These are phyloP conservation scores for Gallinago solitaria DNA, from an alignment of 2,797 vertebrate genomes.

Conservation along the genomic window DNA sequence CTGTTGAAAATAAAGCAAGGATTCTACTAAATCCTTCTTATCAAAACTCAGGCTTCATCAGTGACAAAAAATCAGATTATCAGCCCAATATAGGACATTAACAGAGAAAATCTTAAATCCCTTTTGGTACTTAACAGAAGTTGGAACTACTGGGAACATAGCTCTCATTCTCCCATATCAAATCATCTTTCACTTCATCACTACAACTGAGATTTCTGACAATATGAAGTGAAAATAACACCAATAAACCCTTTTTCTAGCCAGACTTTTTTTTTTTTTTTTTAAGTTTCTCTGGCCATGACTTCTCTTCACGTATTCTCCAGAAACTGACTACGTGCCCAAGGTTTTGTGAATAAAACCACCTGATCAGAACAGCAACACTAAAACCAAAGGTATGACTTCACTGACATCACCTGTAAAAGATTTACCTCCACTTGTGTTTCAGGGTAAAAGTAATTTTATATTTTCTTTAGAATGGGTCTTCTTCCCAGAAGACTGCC, in stretches of 20 bases:
- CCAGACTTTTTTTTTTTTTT: not conserved
- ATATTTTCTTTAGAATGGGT: not conserved
- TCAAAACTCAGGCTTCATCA: not conserved
- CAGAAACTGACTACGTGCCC: not conserved
- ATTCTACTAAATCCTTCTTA: not conserved
- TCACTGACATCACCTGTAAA: not conserved
- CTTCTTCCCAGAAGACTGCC: not conserved
- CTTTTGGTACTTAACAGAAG: not conserved
- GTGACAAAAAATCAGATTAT: not conserved
- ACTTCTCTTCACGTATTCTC: not conserved
- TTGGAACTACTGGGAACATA: not conserved
- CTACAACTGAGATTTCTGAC: conserved; percentile 22
- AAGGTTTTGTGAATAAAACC: not conserved
- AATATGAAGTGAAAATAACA: conserved; percentile 8
- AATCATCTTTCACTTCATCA: conserved; percentile 46
- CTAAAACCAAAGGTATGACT: not conserved
- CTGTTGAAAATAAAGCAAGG: not conserved
- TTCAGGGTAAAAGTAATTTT: not conserved
- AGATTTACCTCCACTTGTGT: not conserved
- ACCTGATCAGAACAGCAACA: not conserved
- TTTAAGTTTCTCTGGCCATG: not conserved
- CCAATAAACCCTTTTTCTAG: not conserved
- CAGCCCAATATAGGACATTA: not conserved
- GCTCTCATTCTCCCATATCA: conserved; percentile 39
- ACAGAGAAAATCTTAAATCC: not conserved